phyloP scores from a whole-genome alignment of 1,140 invertebrate genomes.

The Thaumatotibia leucotreta region DNA sequence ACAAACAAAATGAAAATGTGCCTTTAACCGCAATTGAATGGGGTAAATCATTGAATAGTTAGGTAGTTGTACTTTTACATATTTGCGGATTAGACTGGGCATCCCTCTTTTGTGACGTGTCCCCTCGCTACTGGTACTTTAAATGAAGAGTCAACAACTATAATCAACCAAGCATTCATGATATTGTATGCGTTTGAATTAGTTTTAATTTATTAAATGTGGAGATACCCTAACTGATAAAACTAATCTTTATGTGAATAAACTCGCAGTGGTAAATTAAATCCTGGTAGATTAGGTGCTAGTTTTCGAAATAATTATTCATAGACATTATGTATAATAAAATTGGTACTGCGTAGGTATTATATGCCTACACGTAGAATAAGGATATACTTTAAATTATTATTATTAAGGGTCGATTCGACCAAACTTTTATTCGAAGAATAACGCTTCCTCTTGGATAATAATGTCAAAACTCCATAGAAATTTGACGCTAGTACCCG shows the following conservation, averaged over 20 bases:
- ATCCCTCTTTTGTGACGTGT: slow-evolving; percentile 35
- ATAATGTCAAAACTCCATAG: too few species aligned
- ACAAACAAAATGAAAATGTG: background rate
- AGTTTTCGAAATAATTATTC: too few species aligned
- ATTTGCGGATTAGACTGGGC: slow-evolving; percentile 26
- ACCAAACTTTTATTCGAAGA: too few species aligned
- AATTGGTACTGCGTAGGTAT: too few species aligned
- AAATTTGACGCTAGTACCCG: too few species aligned
- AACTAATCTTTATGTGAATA: background rate
- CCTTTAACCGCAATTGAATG: background rate
- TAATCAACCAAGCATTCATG: slow-evolving; percentile 23
- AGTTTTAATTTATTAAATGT: background rate
- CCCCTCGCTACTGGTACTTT: slow-evolving; percentile 7
- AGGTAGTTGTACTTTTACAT: slow-evolving; percentile 42
- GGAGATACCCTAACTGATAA: background rate
- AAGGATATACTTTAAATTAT: too few species aligned
- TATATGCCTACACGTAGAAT: too few species aligned
- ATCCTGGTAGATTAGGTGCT: too few species aligned
- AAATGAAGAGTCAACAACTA: slow-evolving; percentile 24
- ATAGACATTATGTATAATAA: too few species aligned
- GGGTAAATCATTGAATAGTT: background rate
- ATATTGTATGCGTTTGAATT: background rate
- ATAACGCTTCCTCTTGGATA: too few species aligned
- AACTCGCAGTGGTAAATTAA: too few species aligned
- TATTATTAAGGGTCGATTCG: too few species aligned